A percentile compares a stretch with the other conserved stretches of the same genome.
Conservation (phyloP, 2,888 invertebrate species). For the Mystacides longicornis region DNA sequence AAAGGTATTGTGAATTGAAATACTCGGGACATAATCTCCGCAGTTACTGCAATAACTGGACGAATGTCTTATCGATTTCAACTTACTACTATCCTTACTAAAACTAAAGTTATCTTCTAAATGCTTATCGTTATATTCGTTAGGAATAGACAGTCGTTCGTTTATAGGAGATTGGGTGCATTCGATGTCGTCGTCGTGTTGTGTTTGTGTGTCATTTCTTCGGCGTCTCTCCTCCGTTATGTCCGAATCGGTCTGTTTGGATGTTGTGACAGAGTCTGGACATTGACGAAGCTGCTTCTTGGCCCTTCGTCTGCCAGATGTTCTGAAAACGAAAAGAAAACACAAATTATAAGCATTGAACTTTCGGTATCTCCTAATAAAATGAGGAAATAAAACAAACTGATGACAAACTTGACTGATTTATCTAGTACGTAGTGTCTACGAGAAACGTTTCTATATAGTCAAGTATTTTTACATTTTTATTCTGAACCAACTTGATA, state of each 20-base stretch:
- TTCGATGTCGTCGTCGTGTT: slow-evolving; percentile 12
- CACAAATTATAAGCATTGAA: not conserved
- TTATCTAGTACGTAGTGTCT: too few species aligned
- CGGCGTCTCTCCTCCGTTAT: slow-evolving; percentile 9
- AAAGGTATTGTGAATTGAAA: slow-evolving; percentile 15
- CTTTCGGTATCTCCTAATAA: not conserved
- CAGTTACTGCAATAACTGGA: slow-evolving; percentile 23
- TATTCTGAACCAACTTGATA: too few species aligned
- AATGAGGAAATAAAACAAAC: not conserved
- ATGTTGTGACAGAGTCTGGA: slow-evolving; percentile 14
- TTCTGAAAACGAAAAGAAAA: slow-evolving; percentile 18
- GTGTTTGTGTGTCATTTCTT: slow-evolving; percentile 8
- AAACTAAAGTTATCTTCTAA: slow-evolving; percentile 10
- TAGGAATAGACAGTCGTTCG: slow-evolving; percentile 15
- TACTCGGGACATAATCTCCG: slow-evolving; percentile 21
- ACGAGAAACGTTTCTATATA: too few species aligned
- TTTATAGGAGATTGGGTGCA: slow-evolving; percentile 11
- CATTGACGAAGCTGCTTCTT: slow-evolving; percentile 25
- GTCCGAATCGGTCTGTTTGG: slow-evolving; percentile 23
- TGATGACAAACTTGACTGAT: not conserved
- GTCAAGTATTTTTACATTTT: too few species aligned
- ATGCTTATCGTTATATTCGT: slow-evolving; percentile 11
- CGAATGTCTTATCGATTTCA: slow-evolving; percentile 14
- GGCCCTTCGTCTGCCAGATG: slow-evolving; percentile 25
- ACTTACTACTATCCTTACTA: slow-evolving; percentile 1